Evolutionary conservation across 2,888 invertebrate species (phyloP), one percentile per base, ranked within the genome.

Genomic region (Tipula vernalis): DNA sequence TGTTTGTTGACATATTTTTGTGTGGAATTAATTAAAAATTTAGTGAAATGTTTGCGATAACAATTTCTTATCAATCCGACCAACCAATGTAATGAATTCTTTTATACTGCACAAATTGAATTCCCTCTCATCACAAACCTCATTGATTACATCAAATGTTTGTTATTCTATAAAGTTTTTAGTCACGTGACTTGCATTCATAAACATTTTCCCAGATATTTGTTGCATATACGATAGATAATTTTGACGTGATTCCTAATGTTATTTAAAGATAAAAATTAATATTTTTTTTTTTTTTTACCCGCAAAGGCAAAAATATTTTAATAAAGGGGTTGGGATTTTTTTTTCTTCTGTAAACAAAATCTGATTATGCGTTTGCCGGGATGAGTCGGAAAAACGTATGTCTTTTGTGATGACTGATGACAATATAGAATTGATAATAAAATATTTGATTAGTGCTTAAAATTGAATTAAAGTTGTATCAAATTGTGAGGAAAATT

Each of bases 401-500:
- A 71, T 71, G 71, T 10, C 71, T 71, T 71, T 71, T 71, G 28
- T 71, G 71, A 71, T 71, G 71, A 71, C 71, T 71, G 71, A 71
- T 71, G 71, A 71, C 71, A 71, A 71, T 71, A 28, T 15, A 51
- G 15, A 57, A 71, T 71, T 71, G 71, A 71, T 71, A 28, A 71
- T 28, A 71, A 71, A 71, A 71, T 1, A 71, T 71, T 71, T 71
- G 71, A 71, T 71, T 71, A 71, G 71, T 71, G 71, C 71, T 71
- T 71, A 71, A 71, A 71, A 71, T 71, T 71, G 28, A 71, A 71
- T 71, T 71, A 71, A 71, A 71, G 71, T 71, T 71, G 71, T 71
- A 71, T 71, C 71, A 71, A 71, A 71, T 71, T 71, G 71, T 71
- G 71, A 71, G 71, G 71, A 71, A 71, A 71, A 71, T 71, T 71